Evolutionary conservation across 2,797 vertebrate species (phyloP).

Genomic region (Falco novaeseelandiae): DNA sequence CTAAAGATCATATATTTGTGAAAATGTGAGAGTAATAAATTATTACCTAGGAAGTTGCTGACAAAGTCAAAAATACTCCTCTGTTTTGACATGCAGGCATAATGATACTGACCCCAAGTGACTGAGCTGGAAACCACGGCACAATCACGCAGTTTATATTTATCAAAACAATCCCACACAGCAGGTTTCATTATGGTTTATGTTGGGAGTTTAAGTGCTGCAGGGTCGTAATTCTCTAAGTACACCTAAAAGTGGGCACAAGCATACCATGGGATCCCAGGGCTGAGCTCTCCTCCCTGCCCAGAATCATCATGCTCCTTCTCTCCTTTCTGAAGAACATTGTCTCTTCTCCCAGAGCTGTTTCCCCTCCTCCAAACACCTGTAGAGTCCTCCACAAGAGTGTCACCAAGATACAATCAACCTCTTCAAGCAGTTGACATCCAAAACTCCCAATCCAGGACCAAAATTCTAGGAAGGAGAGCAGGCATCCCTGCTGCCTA

Average conservation of each 20-base stretch:
- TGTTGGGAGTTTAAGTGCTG: accelerated
- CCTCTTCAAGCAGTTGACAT: neutral
- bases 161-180: neutral
- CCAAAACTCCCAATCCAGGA: neutral
- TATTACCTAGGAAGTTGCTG: neutral
- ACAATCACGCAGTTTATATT: neutral
- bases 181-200: neutral
- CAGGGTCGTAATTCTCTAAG: accelerated
- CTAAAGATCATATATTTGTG: neutral
- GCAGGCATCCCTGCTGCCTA: accelerated
- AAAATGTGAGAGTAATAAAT: neutral
- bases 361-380: neutral
- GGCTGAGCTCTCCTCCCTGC: neutral
- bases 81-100: neutral
- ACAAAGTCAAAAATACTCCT: neutral
- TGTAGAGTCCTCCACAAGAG: neutral
- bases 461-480: neutral
- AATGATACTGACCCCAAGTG: neutral
- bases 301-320: neutral
- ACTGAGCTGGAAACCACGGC: neutral
- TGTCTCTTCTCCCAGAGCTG: accelerated
- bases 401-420: neutral
- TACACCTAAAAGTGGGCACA: neutral
- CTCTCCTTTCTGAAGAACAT: neutral
- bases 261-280: neutral